Base-by-base conservation (phyloP, 2,113 vertebrate genomes). In the Austrofundulus limnaeus region DNA sequence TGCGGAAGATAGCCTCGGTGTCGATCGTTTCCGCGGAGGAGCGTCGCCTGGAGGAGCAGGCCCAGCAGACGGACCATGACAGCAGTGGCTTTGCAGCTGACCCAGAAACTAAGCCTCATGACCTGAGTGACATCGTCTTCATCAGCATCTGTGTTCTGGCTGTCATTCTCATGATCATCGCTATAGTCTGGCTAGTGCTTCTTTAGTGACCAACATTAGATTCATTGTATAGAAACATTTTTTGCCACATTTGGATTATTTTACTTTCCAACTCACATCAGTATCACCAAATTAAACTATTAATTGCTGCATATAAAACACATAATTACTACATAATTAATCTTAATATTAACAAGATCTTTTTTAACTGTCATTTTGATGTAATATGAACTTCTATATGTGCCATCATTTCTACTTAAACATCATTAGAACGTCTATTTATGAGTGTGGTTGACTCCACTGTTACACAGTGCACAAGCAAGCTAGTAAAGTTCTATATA, bases 71-170 rank as follows among this genome's bases (percentile, higher is more conserved):
- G 25, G 94, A 94, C 6, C 80, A 73, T 0, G 85, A 84, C 4
- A 74, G 78, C 6, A 31, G 11, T 19, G 70, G 34, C 28, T 42
- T 72, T 0, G 34, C 12, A 0, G 83, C 50, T 13, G 65, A 61
- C 8, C 68, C 0, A 0, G 79, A 69, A 21, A 77, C 61, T 2
- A 89, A 75, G 82, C 90, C 93, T 54, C 95, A 95, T 41, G 96
- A 98, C 84, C 92, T 93, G 79, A 99, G 96, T 0, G 96, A 99
- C 64, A 91, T 98, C 0, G 69, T 99, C 85, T 99, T 99, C 85
- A 94, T 99, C 78, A 95, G 95, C 73, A 96, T 99, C 73, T 99
- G 97, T 77, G 94, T 97, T 77, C 90, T 99, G 75, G 97, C 97
- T 0, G 96, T 96, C 45, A 90, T 98, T 52, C 95, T 99, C 80